Conservation (phyloP, 2,888 invertebrate genomes). For the Leistus spinibarbis region DNA sequence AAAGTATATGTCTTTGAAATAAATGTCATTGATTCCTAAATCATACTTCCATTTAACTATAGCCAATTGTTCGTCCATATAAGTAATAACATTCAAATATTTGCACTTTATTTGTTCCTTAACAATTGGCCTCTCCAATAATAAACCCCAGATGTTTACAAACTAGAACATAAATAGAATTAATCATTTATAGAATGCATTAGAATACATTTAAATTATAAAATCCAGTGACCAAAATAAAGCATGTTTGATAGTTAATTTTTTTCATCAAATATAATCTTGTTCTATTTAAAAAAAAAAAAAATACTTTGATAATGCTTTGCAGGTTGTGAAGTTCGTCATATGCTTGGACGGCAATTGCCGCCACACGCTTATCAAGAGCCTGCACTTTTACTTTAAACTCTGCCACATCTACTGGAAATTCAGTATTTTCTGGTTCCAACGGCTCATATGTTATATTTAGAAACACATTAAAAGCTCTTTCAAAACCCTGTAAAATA, state of each 20-base stretch:
- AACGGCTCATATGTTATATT: constrained; percentile 77
- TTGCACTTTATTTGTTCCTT: constrained; percentile 72
- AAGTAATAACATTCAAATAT: constrained; percentile 67
- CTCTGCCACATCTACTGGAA: constrained; percentile 66
- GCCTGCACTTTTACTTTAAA: constrained; percentile 70
- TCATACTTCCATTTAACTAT: constrained; percentile 68
- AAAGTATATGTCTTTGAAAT: constrained; percentile 69
- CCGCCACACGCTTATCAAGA: constrained; percentile 78
- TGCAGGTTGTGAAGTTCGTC: constrained; percentile 77
- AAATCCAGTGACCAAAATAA: too few species aligned
- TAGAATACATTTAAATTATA: too few species aligned
- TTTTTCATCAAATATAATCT: too few species aligned
- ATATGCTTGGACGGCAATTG: constrained; percentile 80
- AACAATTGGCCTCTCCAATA: constrained; percentile 76
- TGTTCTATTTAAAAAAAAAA: background rate
- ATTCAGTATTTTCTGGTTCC: constrained; percentile 70
- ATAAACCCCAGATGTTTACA: constrained; percentile 28
- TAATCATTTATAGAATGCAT: background rate
- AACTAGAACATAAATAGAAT: constrained; percentile 5
- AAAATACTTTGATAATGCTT: constrained; percentile 64
- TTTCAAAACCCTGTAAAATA: constrained; percentile 52
- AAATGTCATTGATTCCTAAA: constrained; percentile 61
- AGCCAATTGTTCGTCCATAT: constrained; percentile 70
- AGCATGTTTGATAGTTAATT: too few species aligned
- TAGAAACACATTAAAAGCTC: constrained; percentile 55